phyloP scores from a whole-genome alignment of 2,797 vertebrate genomes.

The Pangasius mekongensis region DNA sequence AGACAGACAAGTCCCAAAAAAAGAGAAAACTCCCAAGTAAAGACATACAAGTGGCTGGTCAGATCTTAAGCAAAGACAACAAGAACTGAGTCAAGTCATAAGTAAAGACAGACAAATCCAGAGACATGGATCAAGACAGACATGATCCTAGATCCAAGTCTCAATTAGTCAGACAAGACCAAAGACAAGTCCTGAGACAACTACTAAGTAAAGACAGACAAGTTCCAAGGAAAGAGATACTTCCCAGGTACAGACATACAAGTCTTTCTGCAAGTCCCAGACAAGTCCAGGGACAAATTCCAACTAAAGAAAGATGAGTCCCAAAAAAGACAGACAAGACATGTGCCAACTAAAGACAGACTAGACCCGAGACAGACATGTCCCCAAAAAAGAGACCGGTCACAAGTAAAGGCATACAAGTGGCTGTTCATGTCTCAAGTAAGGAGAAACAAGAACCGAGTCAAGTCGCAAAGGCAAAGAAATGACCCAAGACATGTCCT shows the following conservation, averaged over 20 bases:
- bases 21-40: background rate
- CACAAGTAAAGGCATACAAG: background rate
- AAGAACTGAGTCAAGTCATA: background rate
- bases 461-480: background rate
- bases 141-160: background rate
- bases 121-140: background rate
- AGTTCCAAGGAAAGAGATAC: background rate
- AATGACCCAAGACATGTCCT: background rate
- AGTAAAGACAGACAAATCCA: background rate
- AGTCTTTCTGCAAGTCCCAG: background rate
- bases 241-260: background rate
- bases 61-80: background rate
- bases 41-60: background rate
- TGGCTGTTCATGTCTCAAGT: background rate
- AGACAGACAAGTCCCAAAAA: background rate
- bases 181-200: background rate
- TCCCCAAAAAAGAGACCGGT: background rate
- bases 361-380: background rate
- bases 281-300: background rate
- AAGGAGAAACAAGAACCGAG: background rate
- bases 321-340: background rate
- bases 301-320: background rate
- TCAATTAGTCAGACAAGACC: background rate
- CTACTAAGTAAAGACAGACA: background rate
- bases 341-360: background rate